Evolutionary conservation across 2,888 invertebrate genomes (phyloP).

Genomic region (Encarsia formosa): DNA sequence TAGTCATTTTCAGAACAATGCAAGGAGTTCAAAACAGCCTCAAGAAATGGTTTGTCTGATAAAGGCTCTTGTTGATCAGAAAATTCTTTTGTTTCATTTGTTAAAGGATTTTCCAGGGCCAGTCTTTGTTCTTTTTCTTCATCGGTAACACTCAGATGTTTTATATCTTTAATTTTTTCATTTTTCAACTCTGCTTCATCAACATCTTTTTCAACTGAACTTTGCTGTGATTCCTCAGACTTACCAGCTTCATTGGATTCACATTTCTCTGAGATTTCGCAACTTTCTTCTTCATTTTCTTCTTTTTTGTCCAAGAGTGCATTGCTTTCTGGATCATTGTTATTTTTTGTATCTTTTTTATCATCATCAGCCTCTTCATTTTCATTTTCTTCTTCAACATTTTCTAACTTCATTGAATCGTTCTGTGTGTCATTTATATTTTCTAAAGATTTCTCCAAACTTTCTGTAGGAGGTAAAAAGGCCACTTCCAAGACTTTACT

Average conservation of each 20-base stretch:
- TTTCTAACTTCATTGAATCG: conserved; percentile 22
- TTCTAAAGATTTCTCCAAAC: conserved; percentile 72
- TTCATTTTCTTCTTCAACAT: conserved; percentile 28
- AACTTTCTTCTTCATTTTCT: conserved; percentile 5
- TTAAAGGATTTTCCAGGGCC: conserved; percentile 43
- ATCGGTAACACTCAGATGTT: conserved; percentile 78
- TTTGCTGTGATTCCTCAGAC: conserved; percentile 26
- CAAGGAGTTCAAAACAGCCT: conserved; percentile 81
- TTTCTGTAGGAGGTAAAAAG: conserved; percentile 69
- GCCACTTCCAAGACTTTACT: conserved; percentile 64
- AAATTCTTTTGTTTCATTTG: conserved; percentile 10
- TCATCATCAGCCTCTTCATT: not conserved
- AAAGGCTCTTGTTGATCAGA: conserved; percentile 46
- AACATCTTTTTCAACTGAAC: conserved; percentile 19
- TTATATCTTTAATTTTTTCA: conserved; percentile 37
- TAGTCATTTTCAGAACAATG: conserved; percentile 93
- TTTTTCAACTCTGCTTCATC: conserved; percentile 16
- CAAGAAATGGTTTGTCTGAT: conserved; percentile 75
- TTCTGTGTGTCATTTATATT: conserved; percentile 42
- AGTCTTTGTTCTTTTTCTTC: conserved; percentile 79
- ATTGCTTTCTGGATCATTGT: conserved; percentile 8
- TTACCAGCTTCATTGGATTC: conserved; percentile 30
- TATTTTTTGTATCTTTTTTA: conserved; percentile 13
- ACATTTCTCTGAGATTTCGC: conserved; percentile 9
- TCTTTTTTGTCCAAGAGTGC: conserved; percentile 8